Conservation (phyloP, 2,888 invertebrate species). For the Drosophila emarginata region DNA sequence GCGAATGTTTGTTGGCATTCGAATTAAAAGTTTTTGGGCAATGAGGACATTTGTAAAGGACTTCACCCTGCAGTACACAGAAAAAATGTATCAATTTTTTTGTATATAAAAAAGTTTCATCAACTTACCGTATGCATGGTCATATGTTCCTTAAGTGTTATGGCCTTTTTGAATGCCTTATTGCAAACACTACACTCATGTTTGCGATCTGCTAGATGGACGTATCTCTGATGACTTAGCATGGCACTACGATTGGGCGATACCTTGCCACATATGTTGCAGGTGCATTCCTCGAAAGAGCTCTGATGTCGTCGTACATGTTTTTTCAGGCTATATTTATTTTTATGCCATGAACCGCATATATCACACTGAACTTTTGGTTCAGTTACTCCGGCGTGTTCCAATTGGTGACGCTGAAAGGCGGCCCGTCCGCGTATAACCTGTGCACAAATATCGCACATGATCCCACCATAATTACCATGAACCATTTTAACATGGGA, state of each 20-base stretch:
- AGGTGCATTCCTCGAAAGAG: slow-evolving; percentile 71
- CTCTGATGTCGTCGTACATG: slow-evolving; percentile 80
- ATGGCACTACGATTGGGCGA: slow-evolving; percentile 81
- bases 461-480: slow-evolving; percentile 76
- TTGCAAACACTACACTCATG: slow-evolving; percentile 80
- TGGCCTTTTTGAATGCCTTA: slow-evolving; percentile 80
- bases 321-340: slow-evolving; percentile 80
- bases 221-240: slow-evolving; percentile 80
- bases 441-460: slow-evolving; percentile 81
- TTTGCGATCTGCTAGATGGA: slow-evolving; percentile 77
- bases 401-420: slow-evolving; percentile 79
- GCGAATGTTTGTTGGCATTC: slow-evolving; percentile 81
- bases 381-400: slow-evolving; percentile 76
- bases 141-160: slow-evolving; percentile 81
- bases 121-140: slow-evolving; percentile 75
- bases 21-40: slow-evolving; percentile 82
- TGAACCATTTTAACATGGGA: slow-evolving; percentile 77
- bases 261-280: slow-evolving; percentile 79
- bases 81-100: background rate
- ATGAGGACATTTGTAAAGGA: slow-evolving; percentile 80
- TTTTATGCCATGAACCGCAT: slow-evolving; percentile 81
- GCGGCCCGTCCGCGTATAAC: slow-evolving; percentile 79
- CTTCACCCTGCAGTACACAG: slow-evolving; percentile 53
- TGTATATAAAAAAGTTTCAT: background rate
- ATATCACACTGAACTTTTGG: slow-evolving; percentile 80